Percentiles rank a stretch among this genome's conserved stretches.
Evolutionary conservation across 2,797 vertebrate species (phyloP).

Genomic region (Craterocephalus amniculus): DNA sequence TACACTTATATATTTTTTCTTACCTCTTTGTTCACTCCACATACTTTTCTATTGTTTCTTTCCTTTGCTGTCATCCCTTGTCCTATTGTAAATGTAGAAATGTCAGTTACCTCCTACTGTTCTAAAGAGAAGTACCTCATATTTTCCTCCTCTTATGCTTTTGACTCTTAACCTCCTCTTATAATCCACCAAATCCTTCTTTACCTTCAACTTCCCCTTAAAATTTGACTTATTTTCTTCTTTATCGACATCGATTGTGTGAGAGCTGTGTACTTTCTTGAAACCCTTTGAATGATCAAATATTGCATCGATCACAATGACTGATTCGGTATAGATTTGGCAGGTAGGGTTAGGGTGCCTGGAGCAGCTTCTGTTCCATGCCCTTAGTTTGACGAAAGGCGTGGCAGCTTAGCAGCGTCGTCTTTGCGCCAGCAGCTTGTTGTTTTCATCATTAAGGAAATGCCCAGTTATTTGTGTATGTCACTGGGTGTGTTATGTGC

Average conservation of each 20-base stretch:
- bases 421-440: neutral
- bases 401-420: slow-evolving; percentile 20
- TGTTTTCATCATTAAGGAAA: slow-evolving; percentile 27
- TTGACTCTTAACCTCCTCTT: slow-evolving; percentile 31
- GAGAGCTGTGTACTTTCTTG: neutral
- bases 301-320: no score
- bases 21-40: neutral
- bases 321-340: no score
- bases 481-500: slow-evolving; percentile 50
- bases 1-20: slow-evolving; percentile 14
- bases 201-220: slow-evolving; percentile 48
- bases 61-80: slow-evolving; percentile 5
- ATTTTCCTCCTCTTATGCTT: slow-evolving; percentile 19
- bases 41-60: neutral
- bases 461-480: neutral
- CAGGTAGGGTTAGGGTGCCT: no score
- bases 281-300: no score
- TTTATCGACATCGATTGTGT: no score
- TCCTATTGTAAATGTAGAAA: neutral
- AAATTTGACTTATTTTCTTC: slow-evolving; percentile 42
- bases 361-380: no score
- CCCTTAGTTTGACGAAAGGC: slow-evolving; percentile 28
- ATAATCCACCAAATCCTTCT: slow-evolving; percentile 41
- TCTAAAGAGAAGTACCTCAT: slow-evolving; percentile 8
- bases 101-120: slow-evolving; percentile 25